Evolutionary conservation across 2,888 invertebrate species (phyloP), one percentile per base, ranked within the genome.

Genomic region (Erannis defoliaria): DNA sequence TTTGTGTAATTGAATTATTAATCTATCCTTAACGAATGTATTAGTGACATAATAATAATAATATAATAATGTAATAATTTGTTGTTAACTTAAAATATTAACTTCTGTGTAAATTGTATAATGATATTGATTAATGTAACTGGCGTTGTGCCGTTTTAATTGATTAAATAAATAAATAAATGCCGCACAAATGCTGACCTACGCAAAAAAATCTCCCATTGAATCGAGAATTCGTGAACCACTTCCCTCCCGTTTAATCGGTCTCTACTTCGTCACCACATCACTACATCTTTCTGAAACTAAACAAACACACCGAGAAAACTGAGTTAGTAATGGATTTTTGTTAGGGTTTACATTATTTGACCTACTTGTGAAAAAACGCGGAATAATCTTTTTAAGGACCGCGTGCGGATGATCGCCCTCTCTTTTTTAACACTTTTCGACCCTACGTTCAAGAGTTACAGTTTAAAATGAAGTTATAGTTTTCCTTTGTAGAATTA

Each of bases 361-460:
- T 80, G 82, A 75, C 82, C 83, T 78, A 78, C 65, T 71, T 83
- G 79, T 80, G 76, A 79, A 82, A 79, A 78, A 78, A 57, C 70
- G 69, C 73, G 71, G 81, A 80, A 82, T 68, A 69, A 71, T 55
- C 67, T 58, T 68, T 63, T 62, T 59, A 64, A 67, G 66, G 71
- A 75, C 45, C 35, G 18, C 68, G 63, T 51, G 51, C 68, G 65
- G 61, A 50, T 56, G 64, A 66, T 67, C 65, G 57, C 55, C 46
- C 14, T 18, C n/a, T 14, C 23, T 26, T 45, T 37, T 46, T 49
- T 29, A 16, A 8, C 5, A 12, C 10, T 29, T 46, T 49, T 51
- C 54, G 45, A 35, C 62, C 66, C 61, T 68, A 67, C 51, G 29
- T 37, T 19, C 12, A 40, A 18, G 40, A 4, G 5, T 10, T 55